Evolutionary conservation across 2,797 vertebrate species (phyloP), one percentile per base, ranked within the genome.

Genomic region (Protonibea diacanthus): DNA sequence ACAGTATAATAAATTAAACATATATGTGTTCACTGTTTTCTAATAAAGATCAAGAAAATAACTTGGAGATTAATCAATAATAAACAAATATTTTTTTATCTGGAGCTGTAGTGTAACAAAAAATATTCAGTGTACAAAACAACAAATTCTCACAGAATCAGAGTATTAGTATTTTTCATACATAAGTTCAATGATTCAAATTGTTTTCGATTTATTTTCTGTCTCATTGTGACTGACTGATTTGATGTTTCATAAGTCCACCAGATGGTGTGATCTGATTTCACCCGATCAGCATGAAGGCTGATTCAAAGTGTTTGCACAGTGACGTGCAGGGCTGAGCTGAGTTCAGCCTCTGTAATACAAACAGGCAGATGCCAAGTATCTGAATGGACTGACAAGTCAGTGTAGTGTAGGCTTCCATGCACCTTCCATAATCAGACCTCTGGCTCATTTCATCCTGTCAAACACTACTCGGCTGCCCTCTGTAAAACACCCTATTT

Each of bases 401-500:
- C 84, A 75, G 78, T 59, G 81, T 52, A 57, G 75, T 69, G 76
- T 80, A 60, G 86, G 77, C 76, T 72, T 80, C 80, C 77, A 81
- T 65, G 64, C 87, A 81, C 80, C 88, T 86, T 89, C 81, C 76
- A 89, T 87, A 94, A 91, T 91, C 90, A 91, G 85, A 95, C 90
- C 88, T 91, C 93, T 90, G 94, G 89, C 92, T 96, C 93, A 92
- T 94, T 94, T 95, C 85, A 91, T 87, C 84, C 86, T 90, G 88
- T 94, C 83, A 81, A 94, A 94, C 92, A 94, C 94, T 92, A 92
- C 93, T 91, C 83, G 84, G 80, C 94, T 94, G 94, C 95, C 94
- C 94, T 89, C 85, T 76, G 93, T 90, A 95, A 95, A 93, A 95
- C 88, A 94, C 94, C 95, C 94, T 93, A 81, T 68, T 94, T 94